phyloP scores from a whole-genome alignment of 1,140 invertebrate species.

The Heliconius melpomene region DNA sequence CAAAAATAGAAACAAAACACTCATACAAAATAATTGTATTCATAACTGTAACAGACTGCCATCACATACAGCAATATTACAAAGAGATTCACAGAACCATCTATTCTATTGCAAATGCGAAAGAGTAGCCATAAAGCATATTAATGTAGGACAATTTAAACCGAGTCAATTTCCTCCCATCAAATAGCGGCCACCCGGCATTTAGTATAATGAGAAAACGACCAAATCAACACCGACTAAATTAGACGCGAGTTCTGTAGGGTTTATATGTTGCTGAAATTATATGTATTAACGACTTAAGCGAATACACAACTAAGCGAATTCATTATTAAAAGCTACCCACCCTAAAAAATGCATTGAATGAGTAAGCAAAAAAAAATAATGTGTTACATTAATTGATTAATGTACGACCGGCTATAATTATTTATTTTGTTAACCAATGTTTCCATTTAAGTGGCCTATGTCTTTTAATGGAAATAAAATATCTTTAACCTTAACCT shows the following conservation, averaged over 20 bases:
- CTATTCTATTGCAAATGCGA: constrained; percentile 43
- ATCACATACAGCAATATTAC: background rate
- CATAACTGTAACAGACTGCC: background rate
- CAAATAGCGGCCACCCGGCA: constrained; percentile 74
- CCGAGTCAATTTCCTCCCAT: constrained; percentile 74
- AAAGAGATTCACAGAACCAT: constrained; percentile 39
- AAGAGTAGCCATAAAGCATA: constrained; percentile 64
- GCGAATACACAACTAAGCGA: too few relatives aligned
- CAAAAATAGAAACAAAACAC: background rate
- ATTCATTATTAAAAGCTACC: too few relatives aligned
- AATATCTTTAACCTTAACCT: too few relatives aligned
- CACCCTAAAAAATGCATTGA: too few relatives aligned
- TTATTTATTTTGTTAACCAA: too few relatives aligned
- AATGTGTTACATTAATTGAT: too few relatives aligned
- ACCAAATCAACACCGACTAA: constrained; percentile 72
- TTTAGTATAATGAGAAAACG: constrained; percentile 74
- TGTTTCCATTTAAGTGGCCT: too few relatives aligned
- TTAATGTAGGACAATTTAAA: constrained; percentile 68
- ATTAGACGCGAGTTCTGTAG: constrained; percentile 62
- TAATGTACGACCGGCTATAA: too few relatives aligned
- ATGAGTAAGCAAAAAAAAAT: too few relatives aligned
- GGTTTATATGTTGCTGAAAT: constrained; percentile 55
- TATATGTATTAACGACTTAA: background rate
- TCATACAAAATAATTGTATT: background rate
- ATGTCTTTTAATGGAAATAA: too few relatives aligned